These are phyloP conservation scores for Chloebia gouldiae DNA, from an alignment of 2,113 vertebrate genomes.

Conservation along the genomic window DNA sequence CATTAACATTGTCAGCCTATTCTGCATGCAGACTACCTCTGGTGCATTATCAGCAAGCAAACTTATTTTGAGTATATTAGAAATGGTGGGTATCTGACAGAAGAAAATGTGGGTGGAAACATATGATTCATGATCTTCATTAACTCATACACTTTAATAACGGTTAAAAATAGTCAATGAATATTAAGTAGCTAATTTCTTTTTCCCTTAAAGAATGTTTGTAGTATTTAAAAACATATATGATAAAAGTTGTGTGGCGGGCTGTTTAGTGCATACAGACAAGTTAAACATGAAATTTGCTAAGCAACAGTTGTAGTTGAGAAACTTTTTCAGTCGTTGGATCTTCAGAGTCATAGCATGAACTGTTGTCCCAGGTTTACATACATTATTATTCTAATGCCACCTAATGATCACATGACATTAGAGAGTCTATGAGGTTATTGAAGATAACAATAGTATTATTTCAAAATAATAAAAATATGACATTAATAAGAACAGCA, in stretches of 20 bases:
- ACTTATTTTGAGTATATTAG: not conserved
- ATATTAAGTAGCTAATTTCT: not conserved
- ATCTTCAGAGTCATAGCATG: not conserved
- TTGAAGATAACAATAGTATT: not conserved
- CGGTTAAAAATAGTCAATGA: not conserved
- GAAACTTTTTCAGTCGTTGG: not conserved
- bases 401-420: rapidly evolving
- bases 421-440: not conserved
- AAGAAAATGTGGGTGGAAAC: not conserved
- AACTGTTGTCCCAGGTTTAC: not conserved
- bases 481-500: not conserved
- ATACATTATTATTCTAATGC: not conserved
- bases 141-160: not conserved
- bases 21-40: not conserved
- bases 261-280: not conserved
- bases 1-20: not conserved
- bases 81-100: not conserved
- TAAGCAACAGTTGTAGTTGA: not conserved
- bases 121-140: not conserved
- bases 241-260: not conserved
- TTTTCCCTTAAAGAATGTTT: not conserved
- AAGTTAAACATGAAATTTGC: not conserved
- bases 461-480: not conserved
- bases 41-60: not conserved
- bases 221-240: not conserved